These are phyloP conservation scores for Peromyscus californicus DNA, from an alignment of 2,113 vertebrate genomes.

Conservation along the genomic window DNA sequence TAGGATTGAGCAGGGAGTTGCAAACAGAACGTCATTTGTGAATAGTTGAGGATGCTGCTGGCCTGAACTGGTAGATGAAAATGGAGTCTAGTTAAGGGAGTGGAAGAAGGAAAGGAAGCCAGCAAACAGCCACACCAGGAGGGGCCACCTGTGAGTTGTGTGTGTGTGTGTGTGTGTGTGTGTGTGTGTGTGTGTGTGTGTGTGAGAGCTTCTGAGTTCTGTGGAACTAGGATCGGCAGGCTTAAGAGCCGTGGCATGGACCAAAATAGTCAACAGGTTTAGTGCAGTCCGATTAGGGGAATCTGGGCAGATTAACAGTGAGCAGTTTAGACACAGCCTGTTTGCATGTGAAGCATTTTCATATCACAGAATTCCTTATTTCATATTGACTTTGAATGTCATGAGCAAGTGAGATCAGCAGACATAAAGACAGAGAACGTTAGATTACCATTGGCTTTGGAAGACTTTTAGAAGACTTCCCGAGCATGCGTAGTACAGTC, in stretches of 20 bases:
- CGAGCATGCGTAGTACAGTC: not conserved
- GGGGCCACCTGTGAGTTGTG: not conserved
- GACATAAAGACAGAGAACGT: not conserved
- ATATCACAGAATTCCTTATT: not conserved
- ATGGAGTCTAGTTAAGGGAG: not conserved
- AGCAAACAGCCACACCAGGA: not conserved
- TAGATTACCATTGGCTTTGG: conserved; percentile 31
- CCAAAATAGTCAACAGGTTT: conserved; percentile 74
- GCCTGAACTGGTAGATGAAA: not conserved
- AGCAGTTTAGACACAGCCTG: conserved; percentile 33
- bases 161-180: too few relatives aligned
- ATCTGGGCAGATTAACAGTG: conserved; percentile 49
- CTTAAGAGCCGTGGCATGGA: conserved; percentile 34
- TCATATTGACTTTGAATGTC: not conserved
- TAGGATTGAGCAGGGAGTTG: not conserved
- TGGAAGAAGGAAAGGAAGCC: too few relatives aligned
- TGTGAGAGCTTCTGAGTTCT: not conserved
- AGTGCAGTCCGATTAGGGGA: conserved; percentile 65
- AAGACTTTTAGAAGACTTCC: not conserved
- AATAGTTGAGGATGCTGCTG: not conserved
- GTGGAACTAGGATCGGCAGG: not conserved
- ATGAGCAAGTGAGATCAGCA: not conserved
- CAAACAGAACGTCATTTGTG: not conserved
- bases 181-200: too few relatives aligned
- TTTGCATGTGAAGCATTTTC: conserved; percentile 30